Conservation (phyloP, 1,140 invertebrate species). For the Tribolium castaneum region DNA sequence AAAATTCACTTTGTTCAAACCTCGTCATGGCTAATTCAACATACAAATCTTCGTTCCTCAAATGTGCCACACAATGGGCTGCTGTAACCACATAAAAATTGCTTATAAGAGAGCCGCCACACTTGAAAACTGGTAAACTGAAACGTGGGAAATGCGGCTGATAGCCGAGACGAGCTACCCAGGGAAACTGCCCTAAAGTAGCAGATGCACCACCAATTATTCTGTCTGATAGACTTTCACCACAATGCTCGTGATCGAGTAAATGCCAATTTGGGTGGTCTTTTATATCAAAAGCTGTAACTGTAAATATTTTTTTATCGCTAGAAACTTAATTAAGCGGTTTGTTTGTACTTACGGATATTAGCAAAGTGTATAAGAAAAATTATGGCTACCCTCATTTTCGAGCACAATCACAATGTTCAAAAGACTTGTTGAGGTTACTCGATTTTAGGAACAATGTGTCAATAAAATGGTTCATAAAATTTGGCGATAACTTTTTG, state of each 20-base stretch:
- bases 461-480: not conserved
- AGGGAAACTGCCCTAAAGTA: constrained; percentile 74
- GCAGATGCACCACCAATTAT: constrained; percentile 74
- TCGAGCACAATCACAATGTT: not conserved
- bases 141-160: constrained; percentile 56
- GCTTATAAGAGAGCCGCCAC: constrained; percentile 75
- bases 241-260: constrained; percentile 64
- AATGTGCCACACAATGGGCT: constrained; percentile 72
- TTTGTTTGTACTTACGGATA: not conserved
- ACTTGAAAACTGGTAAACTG: constrained; percentile 63
- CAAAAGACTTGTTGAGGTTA: not conserved
- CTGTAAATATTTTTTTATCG: not conserved
- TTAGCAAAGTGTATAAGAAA: not conserved
- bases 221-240: constrained; percentile 67
- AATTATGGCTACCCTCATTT: not conserved
- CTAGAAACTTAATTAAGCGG: too few species aligned
- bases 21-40: constrained; percentile 12
- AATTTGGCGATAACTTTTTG: constrained; percentile 9
- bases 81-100: constrained; percentile 73
- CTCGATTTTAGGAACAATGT: constrained; percentile 8
- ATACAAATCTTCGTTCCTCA: constrained; percentile 59
- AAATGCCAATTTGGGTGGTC: constrained; percentile 41
- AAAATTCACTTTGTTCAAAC: not conserved
- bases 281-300: not conserved
- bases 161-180: constrained; percentile 76